A percentile compares a stretch with the other conserved stretches of the same genome.
Conservation (phyloP, 1,140 invertebrate species). For the Heliconius himera region DNA sequence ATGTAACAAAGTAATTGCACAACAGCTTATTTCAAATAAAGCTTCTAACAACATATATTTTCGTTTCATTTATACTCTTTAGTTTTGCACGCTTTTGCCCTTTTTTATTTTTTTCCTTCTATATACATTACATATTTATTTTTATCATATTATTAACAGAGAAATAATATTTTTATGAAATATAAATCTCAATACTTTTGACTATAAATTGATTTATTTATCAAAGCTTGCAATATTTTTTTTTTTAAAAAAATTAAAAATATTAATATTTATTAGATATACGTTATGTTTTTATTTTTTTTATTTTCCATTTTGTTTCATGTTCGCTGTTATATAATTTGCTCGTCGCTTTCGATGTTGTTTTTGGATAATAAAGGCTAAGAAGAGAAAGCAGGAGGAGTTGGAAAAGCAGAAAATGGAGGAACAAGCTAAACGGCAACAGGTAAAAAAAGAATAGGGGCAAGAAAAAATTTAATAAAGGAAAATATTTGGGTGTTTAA, state of each 20-base stretch:
- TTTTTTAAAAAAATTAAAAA: neutral
- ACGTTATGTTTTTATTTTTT: conserved; percentile 30
- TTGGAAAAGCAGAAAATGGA: conserved; percentile 91
- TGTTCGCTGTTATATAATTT: conserved; percentile 75
- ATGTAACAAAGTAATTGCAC: neutral
- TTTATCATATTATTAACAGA: neutral
- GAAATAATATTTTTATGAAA: neutral
- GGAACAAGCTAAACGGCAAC: conserved; percentile 91
- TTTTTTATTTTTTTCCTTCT: neutral
- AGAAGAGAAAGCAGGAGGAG: conserved; percentile 92
- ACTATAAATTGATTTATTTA: neutral
- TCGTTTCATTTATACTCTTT: conserved; percentile 4
- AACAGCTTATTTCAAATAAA: neutral
- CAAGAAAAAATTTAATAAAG: neutral
- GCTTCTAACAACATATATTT: neutral
- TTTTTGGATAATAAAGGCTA: conserved; percentile 84
- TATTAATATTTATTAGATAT: no score
- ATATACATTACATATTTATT: neutral
- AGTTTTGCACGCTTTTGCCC: conserved; percentile 22
- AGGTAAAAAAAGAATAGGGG: conserved; percentile 82
- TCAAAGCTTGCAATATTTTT: conserved; percentile 7
- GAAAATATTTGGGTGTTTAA: neutral
- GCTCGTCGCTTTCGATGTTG: conserved; percentile 76
- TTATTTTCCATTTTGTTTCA: conserved; percentile 76
- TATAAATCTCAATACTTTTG: neutral